phyloP scores from a whole-genome alignment of 2,113 vertebrate genomes.

The Platysteira castanea region DNA sequence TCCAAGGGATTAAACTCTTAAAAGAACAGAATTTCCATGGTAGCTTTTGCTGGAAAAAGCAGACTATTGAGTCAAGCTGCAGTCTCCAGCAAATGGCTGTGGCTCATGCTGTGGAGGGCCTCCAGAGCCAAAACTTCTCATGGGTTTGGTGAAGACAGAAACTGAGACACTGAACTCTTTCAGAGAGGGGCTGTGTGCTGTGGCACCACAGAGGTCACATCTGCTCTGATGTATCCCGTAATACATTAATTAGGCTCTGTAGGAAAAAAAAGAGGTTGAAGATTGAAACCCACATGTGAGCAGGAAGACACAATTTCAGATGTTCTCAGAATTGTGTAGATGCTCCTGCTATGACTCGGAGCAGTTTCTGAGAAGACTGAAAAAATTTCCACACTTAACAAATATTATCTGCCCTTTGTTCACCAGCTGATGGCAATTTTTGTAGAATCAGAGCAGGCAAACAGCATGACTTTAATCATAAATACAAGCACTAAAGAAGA shows the following conservation, averaged over 20 bases:
- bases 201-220: not conserved
- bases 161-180: not conserved
- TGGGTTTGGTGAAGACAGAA: not conserved
- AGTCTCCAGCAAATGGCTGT: not conserved
- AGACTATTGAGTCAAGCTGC: not conserved
- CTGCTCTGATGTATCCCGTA: not conserved
- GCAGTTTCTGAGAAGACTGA: conserved; percentile 21
- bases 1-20: not conserved
- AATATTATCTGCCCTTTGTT: not conserved
- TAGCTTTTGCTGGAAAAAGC: not conserved
- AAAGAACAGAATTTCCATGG: not conserved
- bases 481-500: conserved; percentile 9
- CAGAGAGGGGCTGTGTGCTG: not conserved
- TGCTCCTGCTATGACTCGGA: not conserved
- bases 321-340: not conserved
- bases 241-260: not conserved
- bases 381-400: conserved; percentile 5
- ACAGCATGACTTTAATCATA: conserved; percentile 16
- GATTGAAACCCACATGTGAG: not conserved
- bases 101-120: not conserved
- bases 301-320: not conserved
- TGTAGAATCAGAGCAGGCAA: conserved; percentile 10
- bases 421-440: not conserved
- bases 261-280: not conserved
- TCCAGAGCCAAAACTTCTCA: not conserved